A percentile compares a stretch with the other conserved stretches of the same genome.
phyloP scores from a whole-genome alignment of 2,888 invertebrate species.

The Andrena chrysosceles region DNA sequence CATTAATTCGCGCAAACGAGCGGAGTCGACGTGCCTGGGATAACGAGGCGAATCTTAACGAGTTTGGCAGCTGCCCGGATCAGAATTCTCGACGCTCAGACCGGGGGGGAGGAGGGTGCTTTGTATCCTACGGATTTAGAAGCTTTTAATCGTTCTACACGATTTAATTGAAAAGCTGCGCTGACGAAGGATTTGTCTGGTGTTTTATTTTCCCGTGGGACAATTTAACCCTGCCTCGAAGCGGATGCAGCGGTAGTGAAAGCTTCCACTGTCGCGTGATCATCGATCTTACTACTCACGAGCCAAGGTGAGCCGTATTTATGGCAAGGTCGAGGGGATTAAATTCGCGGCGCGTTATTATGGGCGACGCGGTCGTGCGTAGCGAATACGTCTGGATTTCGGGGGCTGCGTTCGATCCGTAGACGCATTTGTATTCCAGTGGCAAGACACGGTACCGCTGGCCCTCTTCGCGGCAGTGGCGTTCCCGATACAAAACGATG shows the following conservation, averaged over 20 bases:
- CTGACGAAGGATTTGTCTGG: too few relatives aligned
- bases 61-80: slow-evolving; percentile 58
- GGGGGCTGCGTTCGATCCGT: slow-evolving; percentile 49
- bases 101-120: not conserved
- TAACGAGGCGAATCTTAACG: slow-evolving; percentile 71
- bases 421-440: slow-evolving; percentile 70
- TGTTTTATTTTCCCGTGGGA: too few relatives aligned
- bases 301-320: slow-evolving; percentile 53
- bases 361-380: slow-evolving; percentile 68
- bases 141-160: not conserved
- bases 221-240: too few relatives aligned
- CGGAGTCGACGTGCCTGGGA: slow-evolving; percentile 43
- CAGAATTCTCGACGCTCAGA: not conserved
- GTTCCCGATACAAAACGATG: slow-evolving; percentile 69
- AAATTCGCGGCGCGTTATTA: slow-evolving; percentile 71
- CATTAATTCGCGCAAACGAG: slow-evolving; percentile 74
- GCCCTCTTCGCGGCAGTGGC: slow-evolving; percentile 24
- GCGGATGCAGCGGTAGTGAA: not conserved
- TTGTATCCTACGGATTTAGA: not conserved
- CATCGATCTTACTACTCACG: slow-evolving; percentile 30
- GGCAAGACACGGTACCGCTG: slow-evolving; percentile 51
- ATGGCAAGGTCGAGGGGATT: slow-evolving; percentile 65
- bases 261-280: slow-evolving; percentile 21
- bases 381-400: slow-evolving; percentile 70
- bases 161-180: not conserved